Evolutionary conservation across 1,140 invertebrate genomes (phyloP).

Genomic region (Caenorhabditis inopinata): DNA sequence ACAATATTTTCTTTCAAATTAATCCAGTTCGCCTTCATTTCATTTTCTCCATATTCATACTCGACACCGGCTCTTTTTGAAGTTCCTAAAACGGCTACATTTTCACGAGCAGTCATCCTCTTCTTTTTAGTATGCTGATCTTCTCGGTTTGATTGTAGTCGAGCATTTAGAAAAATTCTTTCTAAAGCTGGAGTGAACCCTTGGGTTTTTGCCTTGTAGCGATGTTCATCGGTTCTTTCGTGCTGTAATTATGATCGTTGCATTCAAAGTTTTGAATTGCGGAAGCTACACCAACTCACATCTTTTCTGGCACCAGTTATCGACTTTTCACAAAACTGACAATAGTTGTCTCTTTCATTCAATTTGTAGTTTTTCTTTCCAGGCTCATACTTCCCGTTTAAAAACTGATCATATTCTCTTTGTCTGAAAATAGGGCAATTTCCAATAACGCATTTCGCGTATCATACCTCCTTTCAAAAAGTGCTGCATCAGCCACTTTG

Average conservation of each 20-base stretch:
- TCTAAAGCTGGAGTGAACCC: not conserved
- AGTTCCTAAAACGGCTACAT: not conserved
- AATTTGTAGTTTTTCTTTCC: not conserved
- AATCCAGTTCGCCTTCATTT: not conserved
- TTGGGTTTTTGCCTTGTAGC: not conserved
- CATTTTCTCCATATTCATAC: not conserved
- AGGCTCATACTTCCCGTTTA: not conserved
- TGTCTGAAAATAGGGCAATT: no score
- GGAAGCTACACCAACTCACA: not conserved
- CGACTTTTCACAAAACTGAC: not conserved
- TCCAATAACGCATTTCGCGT: no score
- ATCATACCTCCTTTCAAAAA: not conserved
- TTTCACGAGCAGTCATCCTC: not conserved
- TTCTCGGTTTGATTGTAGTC: not conserved
- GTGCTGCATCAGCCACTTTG: not conserved
- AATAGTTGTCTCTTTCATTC: not conserved
- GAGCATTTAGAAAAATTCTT: not conserved
- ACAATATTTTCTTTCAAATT: not conserved
- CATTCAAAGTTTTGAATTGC: no score
- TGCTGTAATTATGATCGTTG: no score
- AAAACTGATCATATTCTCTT: not conserved
- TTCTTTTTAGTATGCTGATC: not conserved
- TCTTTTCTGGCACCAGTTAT: not conserved
- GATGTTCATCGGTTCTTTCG: slow-evolving; percentile 4
- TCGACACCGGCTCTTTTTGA: not conserved